phyloP scores from a whole-genome alignment of 2,888 invertebrate genomes.

The Choreutis nemorana region DNA sequence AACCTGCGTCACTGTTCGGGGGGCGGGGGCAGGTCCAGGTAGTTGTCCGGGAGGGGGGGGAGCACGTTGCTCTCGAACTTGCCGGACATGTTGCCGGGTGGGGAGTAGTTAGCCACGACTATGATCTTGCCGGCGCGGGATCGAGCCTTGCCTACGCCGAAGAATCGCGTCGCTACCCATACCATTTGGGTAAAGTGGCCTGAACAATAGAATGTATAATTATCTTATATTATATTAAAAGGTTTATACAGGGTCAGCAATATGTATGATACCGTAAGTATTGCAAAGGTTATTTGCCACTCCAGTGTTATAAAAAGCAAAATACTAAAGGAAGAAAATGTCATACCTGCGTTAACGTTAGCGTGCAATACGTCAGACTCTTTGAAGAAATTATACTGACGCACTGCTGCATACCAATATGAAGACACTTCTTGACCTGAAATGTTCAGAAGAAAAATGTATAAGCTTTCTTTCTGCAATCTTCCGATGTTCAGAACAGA shows the following conservation, averaged over 20 bases:
- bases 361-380: conserved; percentile 77
- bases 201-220: conserved; percentile 23
- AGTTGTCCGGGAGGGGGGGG: conserved; percentile 72
- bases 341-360: conserved; percentile 78
- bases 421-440: conserved; percentile 81
- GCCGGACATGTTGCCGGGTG: conserved; percentile 80
- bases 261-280: too few relatives aligned
- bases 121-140: conserved; percentile 80
- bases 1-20: conserved; percentile 47
- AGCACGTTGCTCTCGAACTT: conserved; percentile 80
- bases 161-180: conserved; percentile 78
- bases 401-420: conserved; percentile 83
- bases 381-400: conserved; percentile 77
- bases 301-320: too few relatives aligned
- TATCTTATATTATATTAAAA: background rate
- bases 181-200: conserved; percentile 90
- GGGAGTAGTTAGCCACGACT: conserved; percentile 85
- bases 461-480: too few relatives aligned
- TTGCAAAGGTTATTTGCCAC: too few relatives aligned
- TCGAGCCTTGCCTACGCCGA: conserved; percentile 84
- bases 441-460: too few relatives aligned
- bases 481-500: too few relatives aligned
- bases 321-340: too few relatives aligned
- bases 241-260: too few relatives aligned
- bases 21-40: conserved; percentile 38